Evolutionary conservation across 2,888 invertebrate genomes (phyloP).

Genomic region (Gisinianus flammeolus): DNA sequence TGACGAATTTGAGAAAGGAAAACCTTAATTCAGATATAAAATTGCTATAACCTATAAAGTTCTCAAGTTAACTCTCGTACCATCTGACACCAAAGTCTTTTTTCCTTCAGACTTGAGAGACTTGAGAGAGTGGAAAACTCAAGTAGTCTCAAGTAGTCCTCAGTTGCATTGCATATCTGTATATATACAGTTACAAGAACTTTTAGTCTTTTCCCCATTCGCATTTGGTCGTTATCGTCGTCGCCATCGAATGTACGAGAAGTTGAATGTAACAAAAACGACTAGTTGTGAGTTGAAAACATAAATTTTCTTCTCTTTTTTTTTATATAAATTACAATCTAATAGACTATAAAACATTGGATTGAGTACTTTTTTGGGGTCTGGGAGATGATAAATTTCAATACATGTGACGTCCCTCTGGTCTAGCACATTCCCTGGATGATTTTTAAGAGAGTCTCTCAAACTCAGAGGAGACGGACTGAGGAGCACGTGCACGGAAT

Average conservation of each 20-base stretch:
- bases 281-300: constrained; percentile 10
- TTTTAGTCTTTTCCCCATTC: background rate
- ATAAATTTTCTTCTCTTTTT: constrained; percentile 4
- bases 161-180: background rate
- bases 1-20: constrained; percentile 9
- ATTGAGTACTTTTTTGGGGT: constrained; percentile 5
- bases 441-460: background rate
- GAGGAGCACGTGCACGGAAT: background rate
- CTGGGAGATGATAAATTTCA: background rate
- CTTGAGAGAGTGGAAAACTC: no score
- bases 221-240: background rate
- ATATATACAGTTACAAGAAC: background rate
- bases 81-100: constrained; percentile 31
- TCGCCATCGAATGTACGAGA: background rate
- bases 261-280: background rate
- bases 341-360: constrained; percentile 25
- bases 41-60: constrained; percentile 23
- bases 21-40: constrained; percentile 23
- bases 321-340: constrained; percentile 6
- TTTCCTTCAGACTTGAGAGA: background rate
- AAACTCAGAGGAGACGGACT: no score
- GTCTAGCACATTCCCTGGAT: no score
- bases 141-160: background rate
- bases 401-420: background rate
- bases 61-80: background rate